Evolutionary conservation across 37 sponge, comb jelly and placozoan genomes (phyloP), one percentile per base, ranked within the genome.

Genomic region (Chondrilla cf. caribensis): DNA sequence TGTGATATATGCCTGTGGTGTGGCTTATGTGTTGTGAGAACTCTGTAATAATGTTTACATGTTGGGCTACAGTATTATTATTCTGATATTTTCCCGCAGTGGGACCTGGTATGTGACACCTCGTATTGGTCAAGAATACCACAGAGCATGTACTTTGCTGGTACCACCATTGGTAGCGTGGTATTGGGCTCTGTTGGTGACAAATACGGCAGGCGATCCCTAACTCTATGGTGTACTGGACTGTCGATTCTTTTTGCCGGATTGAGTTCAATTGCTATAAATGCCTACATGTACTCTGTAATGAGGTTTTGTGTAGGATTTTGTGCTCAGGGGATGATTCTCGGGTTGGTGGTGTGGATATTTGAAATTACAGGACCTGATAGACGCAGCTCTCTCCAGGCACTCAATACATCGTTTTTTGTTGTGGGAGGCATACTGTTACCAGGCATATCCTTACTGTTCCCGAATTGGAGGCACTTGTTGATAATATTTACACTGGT

Each of bases 281-380:
- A 38, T 39, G 6, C 40, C 25, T 36, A 7, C 44, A 73, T 39
- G 41, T 73, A 73, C 14, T 19, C 40, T 22, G 24, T 40, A 21
- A n/a, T 40, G 24, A 73, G 44, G 11, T 42, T 73, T 25, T 3
- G 31, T 9, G 25, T 73, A 17, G 76, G 76, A 14, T 39, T 73
- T 39, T 3, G 2, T 18, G 18, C 6, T 1, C 76, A 73, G 40
- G 76, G 76, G 21, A 38, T 43, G 2, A 40, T 40, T 39, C 44
- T 73, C 1, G 76, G 41, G 14, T 3, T 6, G 1, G 3, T 43
- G 21, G 22, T 73, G 19, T 43, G 41, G 44, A 14, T 38, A 39
- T 73, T 73, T 73, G 76, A 73, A 42, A 1, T 73, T 3, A 36
- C 25, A 39, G 76, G 76, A 2, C 76, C 76, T 1, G 44, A 73